Conservation (phyloP, 2,888 invertebrate species). For the Noctua janthe region DNA sequence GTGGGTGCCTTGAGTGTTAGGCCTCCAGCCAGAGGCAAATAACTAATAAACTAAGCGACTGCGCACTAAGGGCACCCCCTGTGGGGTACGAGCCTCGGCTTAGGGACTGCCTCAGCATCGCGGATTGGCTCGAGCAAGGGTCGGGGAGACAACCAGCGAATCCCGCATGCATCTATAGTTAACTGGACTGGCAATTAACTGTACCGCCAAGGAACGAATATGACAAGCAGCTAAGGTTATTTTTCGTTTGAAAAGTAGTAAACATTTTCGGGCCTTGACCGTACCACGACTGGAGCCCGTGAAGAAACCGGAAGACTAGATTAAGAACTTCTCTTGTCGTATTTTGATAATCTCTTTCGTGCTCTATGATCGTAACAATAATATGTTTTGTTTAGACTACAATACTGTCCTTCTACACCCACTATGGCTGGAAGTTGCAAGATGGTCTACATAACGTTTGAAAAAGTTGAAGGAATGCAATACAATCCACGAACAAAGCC, state of each 20-base stretch:
- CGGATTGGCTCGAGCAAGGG: too few species aligned
- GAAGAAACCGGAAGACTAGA: constrained; percentile 3
- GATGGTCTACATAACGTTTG: constrained; percentile 13
- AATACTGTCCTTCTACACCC: not conserved
- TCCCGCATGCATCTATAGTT: not conserved
- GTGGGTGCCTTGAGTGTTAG: too few species aligned
- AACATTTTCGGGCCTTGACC: not conserved
- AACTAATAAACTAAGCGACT: too few species aligned
- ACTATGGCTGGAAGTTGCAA: constrained; percentile 28
- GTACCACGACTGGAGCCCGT: not conserved
- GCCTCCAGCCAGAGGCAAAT: too few species aligned
- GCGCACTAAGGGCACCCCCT: too few species aligned
- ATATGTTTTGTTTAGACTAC: not conserved
- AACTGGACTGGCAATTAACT: not conserved
- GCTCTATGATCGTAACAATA: not conserved
- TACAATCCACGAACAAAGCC: not conserved
- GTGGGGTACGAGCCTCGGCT: too few species aligned
- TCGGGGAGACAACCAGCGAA: not conserved
- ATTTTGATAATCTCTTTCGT: not conserved
- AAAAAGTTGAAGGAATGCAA: constrained; percentile 34
- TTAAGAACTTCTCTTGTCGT: not conserved
- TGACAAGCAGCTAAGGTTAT: not conserved
- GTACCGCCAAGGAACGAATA: not conserved
- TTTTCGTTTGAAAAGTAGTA: not conserved
- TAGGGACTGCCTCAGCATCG: too few species aligned